Conservation (phyloP, 1,140 invertebrate genomes). For the Magallana angulata region DNA sequence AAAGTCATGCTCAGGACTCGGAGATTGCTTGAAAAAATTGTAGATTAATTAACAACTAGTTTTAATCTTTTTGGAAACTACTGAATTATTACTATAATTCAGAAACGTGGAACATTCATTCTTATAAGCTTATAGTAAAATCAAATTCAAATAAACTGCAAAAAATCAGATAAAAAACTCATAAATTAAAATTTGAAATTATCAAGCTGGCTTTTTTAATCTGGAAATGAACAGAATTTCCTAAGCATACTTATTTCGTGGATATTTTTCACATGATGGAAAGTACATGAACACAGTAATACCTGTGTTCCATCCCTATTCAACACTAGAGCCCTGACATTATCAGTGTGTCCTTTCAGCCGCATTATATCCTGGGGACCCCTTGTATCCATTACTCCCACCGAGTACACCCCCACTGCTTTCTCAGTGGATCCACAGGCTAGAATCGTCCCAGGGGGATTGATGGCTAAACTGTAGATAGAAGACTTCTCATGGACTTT, state of each 20-base stretch:
- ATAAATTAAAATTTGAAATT: too few relatives aligned
- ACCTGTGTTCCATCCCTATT: conserved; percentile 92
- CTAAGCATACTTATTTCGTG: too few relatives aligned
- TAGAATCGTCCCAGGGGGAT: conserved; percentile 95
- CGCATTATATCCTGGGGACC: conserved; percentile 97
- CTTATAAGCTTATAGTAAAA: too few relatives aligned
- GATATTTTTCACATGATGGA: too few relatives aligned
- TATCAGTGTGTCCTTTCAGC: conserved; percentile 97
- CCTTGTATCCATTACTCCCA: conserved; percentile 92
- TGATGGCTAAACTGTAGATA: conserved; percentile 99
- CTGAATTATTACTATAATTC: too few relatives aligned
- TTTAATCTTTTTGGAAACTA: too few relatives aligned
- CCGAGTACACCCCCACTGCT: conserved; percentile 87
- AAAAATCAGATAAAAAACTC: too few relatives aligned
- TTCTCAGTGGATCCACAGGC: conserved; percentile 98
- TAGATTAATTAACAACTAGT: too few relatives aligned
- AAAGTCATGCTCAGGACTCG: background rate
- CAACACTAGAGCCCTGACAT: conserved; percentile 96
- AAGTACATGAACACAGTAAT: background rate
- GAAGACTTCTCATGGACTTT: conserved; percentile 97
- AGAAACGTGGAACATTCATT: too few relatives aligned
- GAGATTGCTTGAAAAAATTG: background rate
- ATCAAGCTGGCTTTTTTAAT: too few relatives aligned
- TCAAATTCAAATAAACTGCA: too few relatives aligned
- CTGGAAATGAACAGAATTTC: too few relatives aligned